phyloP scores from a whole-genome alignment of 2,888 invertebrate species.

The Crioceris asparagi region DNA sequence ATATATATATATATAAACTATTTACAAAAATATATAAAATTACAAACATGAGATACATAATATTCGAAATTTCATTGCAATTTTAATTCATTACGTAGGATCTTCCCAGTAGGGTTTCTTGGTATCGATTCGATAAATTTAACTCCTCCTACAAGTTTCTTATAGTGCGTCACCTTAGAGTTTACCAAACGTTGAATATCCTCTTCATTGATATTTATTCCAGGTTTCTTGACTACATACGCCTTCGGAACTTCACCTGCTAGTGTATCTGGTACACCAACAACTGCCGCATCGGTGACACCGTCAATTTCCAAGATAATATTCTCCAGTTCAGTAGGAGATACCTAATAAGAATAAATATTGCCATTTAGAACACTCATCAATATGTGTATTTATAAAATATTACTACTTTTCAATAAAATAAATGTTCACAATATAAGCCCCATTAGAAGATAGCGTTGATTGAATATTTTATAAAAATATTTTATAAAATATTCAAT shows the following conservation, averaged over 20 bases:
- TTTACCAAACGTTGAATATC: slow-evolving; percentile 48
- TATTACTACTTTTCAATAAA: too few species aligned
- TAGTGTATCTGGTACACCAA: slow-evolving; percentile 58
- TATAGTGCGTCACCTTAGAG: slow-evolving; percentile 59
- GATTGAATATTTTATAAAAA: too few species aligned
- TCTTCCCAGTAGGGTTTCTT: slow-evolving; percentile 66
- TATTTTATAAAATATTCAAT: too few species aligned
- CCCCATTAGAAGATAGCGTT: too few species aligned
- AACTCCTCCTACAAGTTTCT: slow-evolving; percentile 61
- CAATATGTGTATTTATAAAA: too few species aligned
- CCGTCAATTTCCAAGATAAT: slow-evolving; percentile 59
- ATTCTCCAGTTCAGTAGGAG: slow-evolving; percentile 76
- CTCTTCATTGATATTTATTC: slow-evolving; percentile 45
- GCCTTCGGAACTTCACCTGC: slow-evolving; percentile 69
- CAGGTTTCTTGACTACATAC: slow-evolving; percentile 54
- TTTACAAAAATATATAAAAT: too few species aligned
- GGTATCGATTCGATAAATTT: slow-evolving; percentile 59
- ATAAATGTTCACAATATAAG: too few species aligned
- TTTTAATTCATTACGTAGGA: slow-evolving; percentile 58
- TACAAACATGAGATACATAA: too few species aligned
- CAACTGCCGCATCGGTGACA: slow-evolving; percentile 68
- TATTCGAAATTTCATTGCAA: slow-evolving; percentile 16
- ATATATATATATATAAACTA: too few species aligned
- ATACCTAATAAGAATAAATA: too few species aligned
- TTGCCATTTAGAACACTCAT: too few species aligned